phyloP scores from a whole-genome alignment of 2,797 vertebrate species.

The Spinus olivaceus region DNA sequence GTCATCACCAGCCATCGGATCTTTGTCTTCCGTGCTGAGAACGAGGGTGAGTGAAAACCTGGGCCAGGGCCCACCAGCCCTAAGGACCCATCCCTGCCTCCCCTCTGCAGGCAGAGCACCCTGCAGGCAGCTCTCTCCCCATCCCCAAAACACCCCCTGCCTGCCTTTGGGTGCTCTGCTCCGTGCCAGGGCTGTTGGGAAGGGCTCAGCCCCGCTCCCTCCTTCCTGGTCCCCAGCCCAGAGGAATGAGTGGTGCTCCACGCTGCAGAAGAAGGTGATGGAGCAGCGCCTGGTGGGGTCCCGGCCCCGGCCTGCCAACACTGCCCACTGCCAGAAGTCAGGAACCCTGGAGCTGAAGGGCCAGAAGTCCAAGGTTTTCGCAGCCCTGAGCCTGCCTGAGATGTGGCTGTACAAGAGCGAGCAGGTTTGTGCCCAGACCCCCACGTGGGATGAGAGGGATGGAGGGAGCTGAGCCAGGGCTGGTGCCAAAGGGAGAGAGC shows the following conservation, averaged over 20 bases:
- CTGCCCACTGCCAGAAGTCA: conserved; percentile 83
- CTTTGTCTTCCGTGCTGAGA: conserved; percentile 92
- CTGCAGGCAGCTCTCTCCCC: rapidly evolving
- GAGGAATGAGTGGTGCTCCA: conserved; percentile 86
- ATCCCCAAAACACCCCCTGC: background rate
- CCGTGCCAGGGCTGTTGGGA: background rate
- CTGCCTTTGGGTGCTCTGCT: background rate
- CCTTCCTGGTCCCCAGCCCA: conserved; percentile 73
- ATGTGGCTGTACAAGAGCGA: conserved; percentile 95
- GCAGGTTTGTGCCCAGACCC: conserved; percentile 77
- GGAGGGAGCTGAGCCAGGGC: background rate
- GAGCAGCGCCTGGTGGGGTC: conserved; percentile 84
- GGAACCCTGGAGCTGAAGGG: conserved; percentile 90
- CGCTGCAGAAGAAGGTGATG: conserved; percentile 85
- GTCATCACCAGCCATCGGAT: conserved; percentile 90
- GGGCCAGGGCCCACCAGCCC: no score
- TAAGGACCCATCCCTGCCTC: background rate
- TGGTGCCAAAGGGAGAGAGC: background rate
- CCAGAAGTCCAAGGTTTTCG: conserved; percentile 90
- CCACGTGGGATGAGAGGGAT: background rate
- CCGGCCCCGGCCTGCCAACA: conserved; percentile 73
- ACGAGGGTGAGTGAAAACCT: conserved; percentile 80
- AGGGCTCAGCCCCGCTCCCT: background rate
- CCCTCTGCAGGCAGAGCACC: background rate
- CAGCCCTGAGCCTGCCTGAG: conserved; percentile 85